phyloP scores from a whole-genome alignment of 1,140 invertebrate species.

The Euwallacea fornicatus region DNA sequence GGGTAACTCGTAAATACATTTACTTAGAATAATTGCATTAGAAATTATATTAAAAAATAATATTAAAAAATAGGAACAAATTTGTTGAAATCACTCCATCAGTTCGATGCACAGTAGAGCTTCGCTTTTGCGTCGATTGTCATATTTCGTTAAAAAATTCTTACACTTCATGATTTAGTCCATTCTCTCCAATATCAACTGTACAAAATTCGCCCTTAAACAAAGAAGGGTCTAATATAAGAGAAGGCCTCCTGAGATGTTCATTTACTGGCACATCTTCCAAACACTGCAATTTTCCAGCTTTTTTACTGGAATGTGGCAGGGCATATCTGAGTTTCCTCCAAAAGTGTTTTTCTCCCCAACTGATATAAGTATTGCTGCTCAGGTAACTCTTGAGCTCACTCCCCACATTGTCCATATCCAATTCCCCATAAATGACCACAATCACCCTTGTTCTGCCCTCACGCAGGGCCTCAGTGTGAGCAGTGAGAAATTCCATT shows the following conservation, averaged over 20 bases:
- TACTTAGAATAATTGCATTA: too few species aligned
- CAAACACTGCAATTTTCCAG: constrained; percentile 4
- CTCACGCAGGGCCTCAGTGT: constrained; percentile 73
- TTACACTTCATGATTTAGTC: not conserved
- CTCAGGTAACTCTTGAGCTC: constrained; percentile 77
- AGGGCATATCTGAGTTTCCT: constrained; percentile 73
- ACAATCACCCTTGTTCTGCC: constrained; percentile 65
- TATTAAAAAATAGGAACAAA: too few species aligned
- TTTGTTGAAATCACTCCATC: too few species aligned
- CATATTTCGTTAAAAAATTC: not conserved
- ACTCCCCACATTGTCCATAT: constrained; percentile 65
- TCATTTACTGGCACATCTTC: not conserved
- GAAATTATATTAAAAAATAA: too few species aligned
- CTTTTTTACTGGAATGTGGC: constrained; percentile 35
- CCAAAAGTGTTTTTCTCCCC: constrained; percentile 86
- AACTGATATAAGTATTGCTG: constrained; percentile 87
- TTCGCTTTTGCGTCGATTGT: not conserved
- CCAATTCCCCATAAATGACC: constrained; percentile 75
- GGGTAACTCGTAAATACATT: too few species aligned
- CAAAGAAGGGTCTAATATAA: constrained; percentile 21
- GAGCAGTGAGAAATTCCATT: constrained; percentile 81
- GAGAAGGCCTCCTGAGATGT: constrained; percentile 15
- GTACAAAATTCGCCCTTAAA: constrained; percentile 7
- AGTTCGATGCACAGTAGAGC: not conserved
- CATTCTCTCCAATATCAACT: too few species aligned